Base-by-base conservation (phyloP, 2,797 vertebrate species). In the Centropyge bicolor region DNA sequence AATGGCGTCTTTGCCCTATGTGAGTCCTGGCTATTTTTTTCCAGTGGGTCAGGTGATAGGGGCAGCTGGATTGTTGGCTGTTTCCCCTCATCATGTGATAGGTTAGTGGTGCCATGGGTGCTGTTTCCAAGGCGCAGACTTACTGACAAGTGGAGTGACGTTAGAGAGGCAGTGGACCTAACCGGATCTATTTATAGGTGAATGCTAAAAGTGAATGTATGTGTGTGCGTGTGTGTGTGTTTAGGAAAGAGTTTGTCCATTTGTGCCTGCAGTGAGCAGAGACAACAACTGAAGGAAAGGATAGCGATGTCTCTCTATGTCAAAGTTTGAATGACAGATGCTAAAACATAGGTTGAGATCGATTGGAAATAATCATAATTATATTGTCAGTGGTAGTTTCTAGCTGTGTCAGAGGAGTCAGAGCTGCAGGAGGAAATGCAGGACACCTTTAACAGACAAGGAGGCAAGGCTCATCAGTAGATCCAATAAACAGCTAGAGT, bases 81-180 rank as follows among this genome's bases (percentile, higher is more conserved):
- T 81, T 84, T 80, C 59, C 43, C 56, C 56, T 73, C 79, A 81
- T 88, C 82, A 81, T 89, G 88, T 85, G 86, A 89, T 76, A 56
- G 72, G 57, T 72, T 70, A 80, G 52, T 66, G 59, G 73, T 83
- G 81, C 82, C 78, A 81, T 78, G 74, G 74, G 13, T 82, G 68
- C 77, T 77, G 77, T 86, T 89, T 86, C 74, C 75, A 87, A 80
- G 82, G 66, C 38, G 8, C 63, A 83, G 69, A 73, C 55, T 84
- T 84, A 69, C 81, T 62, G 70, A 78, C 77, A 72, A 83, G 81
- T 24, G 51, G 22, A 70, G 68, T 88, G 90, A 91, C 71, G 79
- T 84, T 78, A 70, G 65, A 45, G 59, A 79, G 64, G 63, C 78
- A 60, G 36, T 24, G 65, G 78, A 72, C 48, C 59, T 67, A 56